Evolutionary conservation across 2,888 invertebrate species (phyloP), one percentile per base, ranked within the genome.

Genomic region (Heterodera filipjevi): DNA sequence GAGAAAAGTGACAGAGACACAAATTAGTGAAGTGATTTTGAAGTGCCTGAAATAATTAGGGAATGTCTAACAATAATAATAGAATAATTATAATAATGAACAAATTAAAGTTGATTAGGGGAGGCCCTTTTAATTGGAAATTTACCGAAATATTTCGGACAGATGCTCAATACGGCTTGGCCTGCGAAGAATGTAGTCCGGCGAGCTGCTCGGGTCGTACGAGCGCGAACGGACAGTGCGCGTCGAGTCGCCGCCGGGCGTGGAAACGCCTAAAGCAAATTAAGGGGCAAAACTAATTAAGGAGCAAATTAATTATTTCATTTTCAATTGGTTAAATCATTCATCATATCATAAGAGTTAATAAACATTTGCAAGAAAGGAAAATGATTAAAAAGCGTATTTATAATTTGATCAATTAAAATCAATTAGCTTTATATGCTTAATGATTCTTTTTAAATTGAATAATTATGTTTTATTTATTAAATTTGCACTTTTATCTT

Each of bases 151-250:
- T 66, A 88, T 80, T 76, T 87, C 87, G 35, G 86, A 85, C 39
- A 88, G 82, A 77, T 88, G 88, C 79, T 89, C 86, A 30, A 88
- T 87, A 3, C 87, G 82, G 81, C 85, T 85, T 22, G 87, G 86
- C 73, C 88, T 78, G 66, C 88, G 72, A 35, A 89, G 81, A 16
- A 87, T 80, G 66, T 82, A 82, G 64, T 84, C 85, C 44, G 85
- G 82, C 33, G 82, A 82, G n/a, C 85, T 82, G 10, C 85, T 79
- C 3, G 88, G 88, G 79, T 88, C 88, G 77, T 88, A 87, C 35
- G 85, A 85, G 44, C 83, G 79, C 14, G 86, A 86, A 27, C 88
- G 84, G 46, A 86, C 80, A 16, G 88, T 87, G 49, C 87, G 81
- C n/a, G 89, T 79, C 19, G 83, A 84, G 76, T 88, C 88, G 46